phyloP scores from a whole-genome alignment of 2,888 invertebrate genomes.

The Athripsodes cinereus region DNA sequence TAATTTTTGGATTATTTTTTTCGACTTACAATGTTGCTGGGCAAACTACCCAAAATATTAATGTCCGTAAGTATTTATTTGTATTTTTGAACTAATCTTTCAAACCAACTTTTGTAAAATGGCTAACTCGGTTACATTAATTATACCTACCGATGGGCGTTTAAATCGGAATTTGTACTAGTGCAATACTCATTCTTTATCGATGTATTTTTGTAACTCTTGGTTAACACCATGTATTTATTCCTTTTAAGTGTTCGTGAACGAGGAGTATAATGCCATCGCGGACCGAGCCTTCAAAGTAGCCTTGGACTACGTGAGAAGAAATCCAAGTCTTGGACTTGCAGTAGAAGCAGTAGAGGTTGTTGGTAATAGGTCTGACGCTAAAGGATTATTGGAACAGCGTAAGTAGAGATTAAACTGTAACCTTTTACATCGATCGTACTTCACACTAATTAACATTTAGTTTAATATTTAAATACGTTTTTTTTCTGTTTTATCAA shows the following conservation, averaged over 20 bases:
- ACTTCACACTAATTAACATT: too few relatives aligned
- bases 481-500: too few relatives aligned
- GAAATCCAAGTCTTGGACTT: conserved; percentile 62
- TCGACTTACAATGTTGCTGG: conserved; percentile 27
- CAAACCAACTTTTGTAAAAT: too few relatives aligned
- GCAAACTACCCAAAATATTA: conserved; percentile 67
- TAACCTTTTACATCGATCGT: too few relatives aligned
- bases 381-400: conserved; percentile 62
- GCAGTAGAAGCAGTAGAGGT: conserved; percentile 57
- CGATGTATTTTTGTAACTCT: too few relatives aligned
- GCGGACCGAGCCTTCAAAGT: conserved; percentile 67
- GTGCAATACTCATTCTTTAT: too few relatives aligned
- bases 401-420: too few relatives aligned
- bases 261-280: conserved; percentile 66
- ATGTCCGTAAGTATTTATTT: conserved; percentile 57
- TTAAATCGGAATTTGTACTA: too few relatives aligned
- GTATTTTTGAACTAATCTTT: not conserved
- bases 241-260: conserved; percentile 57
- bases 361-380: conserved; percentile 66
- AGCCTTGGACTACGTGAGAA: conserved; percentile 62
- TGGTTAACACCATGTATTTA: not conserved
- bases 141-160: too few relatives aligned
- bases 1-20: not conserved
- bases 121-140: too few relatives aligned
- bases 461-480: too few relatives aligned